Base-by-base conservation (phyloP, 2,888 invertebrate genomes). In the Glyphotaelius pellucidus region DNA sequence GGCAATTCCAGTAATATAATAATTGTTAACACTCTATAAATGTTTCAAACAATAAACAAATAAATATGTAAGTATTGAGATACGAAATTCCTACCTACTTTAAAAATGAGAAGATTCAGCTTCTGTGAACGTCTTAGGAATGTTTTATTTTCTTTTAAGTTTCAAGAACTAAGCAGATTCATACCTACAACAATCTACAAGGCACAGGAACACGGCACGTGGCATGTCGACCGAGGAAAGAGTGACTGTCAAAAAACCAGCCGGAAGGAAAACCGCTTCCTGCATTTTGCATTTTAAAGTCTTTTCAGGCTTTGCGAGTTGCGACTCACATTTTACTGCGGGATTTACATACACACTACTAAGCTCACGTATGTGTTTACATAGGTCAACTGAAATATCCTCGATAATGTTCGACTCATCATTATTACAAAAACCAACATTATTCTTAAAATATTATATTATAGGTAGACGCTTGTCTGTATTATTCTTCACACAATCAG, bases 181-280 rank as follows among this genome's bases (percentile, higher is more conserved):
- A 67, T 31, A 35, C 81, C 85, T 5, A 35, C 85, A 19, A n/a
- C 38, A 12, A n/a, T n/a, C 25, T 38, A 4, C 42, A 14, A 15
- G n/a, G 85, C n/a, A n/a, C 42, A 38, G 32, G n/a, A n/a, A 11
- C 35, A 85, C 38, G 85, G 25, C 14, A n/a, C 25, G 11, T 85
- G 32, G 42, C 85, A 15, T 35, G 47, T 47, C 86, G 86, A 47
- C 86, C 47, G 42, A 42, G 86, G 47, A 86, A 86, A 47, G 86
- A 47, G 47, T 86, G 47, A 14, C 38, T 7, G 86, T 47, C 47
- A 86, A n/a, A 86, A 86, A 86, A 86, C n/a, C 38, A n/a, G 30
- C 38, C 86, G 47, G 15, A 86, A 86, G 47, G 86, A 86, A 86
- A 30, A 86, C 47, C n/a, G n/a, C 47, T 86, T 47, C 47, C 86